A percentile compares a stretch with the other conserved stretches of the same genome.
phyloP scores from a whole-genome alignment of 2,888 invertebrate species.

The Operophtera brumata region DNA sequence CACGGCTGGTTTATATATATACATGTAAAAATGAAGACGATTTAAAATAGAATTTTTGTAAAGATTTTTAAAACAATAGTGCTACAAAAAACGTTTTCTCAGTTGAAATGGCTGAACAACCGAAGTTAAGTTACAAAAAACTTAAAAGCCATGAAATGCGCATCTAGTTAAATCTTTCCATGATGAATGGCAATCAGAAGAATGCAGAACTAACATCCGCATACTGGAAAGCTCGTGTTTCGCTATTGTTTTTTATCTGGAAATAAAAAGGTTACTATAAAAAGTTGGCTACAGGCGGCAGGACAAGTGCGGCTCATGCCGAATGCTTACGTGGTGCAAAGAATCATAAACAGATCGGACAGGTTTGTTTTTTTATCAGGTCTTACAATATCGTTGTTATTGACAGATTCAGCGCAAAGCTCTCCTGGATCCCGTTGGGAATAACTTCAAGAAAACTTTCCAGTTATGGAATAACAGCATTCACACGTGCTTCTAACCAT shows the following conservation, averaged over 20 bases:
- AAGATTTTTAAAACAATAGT: too few relatives aligned
- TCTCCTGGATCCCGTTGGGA: too few relatives aligned
- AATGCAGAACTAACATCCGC: constrained; percentile 60
- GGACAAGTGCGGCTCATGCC: constrained; percentile 58
- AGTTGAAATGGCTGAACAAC: too few relatives aligned
- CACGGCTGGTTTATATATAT: too few relatives aligned
- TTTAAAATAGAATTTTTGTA: too few relatives aligned
- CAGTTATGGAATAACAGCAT: too few relatives aligned
- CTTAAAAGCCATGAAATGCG: constrained; percentile 20
- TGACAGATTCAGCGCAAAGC: too few relatives aligned
- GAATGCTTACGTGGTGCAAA: constrained; percentile 15
- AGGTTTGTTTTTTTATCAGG: too few relatives aligned
- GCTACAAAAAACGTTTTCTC: too few relatives aligned
- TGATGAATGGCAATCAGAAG: constrained; percentile 25
- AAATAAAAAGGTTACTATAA: constrained; percentile 52
- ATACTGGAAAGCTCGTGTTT: constrained; percentile 72
- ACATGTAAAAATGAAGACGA: too few relatives aligned
- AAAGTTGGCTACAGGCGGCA: constrained; percentile 59
- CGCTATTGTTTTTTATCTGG: constrained; percentile 50
- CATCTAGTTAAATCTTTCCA: constrained; percentile 13
- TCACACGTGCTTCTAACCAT: too few relatives aligned
- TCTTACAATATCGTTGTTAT: not conserved
- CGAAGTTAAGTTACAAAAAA: not conserved
- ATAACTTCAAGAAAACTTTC: too few relatives aligned
- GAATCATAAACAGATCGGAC: constrained; percentile 16